Conservation (phyloP, 2,888 invertebrate species). For the Drosophila nr. perissopoda region DNA sequence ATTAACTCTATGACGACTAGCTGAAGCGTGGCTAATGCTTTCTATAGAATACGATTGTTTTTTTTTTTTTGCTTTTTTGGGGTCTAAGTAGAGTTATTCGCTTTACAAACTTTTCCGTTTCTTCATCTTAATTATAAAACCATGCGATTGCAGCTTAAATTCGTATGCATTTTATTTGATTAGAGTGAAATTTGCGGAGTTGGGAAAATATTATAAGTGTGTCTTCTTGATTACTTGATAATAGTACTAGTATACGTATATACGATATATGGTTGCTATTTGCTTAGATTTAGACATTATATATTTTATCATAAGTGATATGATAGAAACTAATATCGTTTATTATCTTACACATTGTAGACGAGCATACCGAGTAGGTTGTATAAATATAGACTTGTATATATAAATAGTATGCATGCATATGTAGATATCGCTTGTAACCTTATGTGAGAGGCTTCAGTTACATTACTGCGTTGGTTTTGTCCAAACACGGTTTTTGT, state of each 20-base stretch:
- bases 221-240: slow-evolving; percentile 31
- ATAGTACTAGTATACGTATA: slow-evolving; percentile 19
- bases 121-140: slow-evolving; percentile 56
- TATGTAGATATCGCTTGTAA: slow-evolving; percentile 50
- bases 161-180: slow-evolving; percentile 63
- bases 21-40: slow-evolving; percentile 71
- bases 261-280: slow-evolving; percentile 43
- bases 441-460: slow-evolving; percentile 19
- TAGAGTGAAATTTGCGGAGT: slow-evolving; percentile 23
- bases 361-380: slow-evolving; percentile 64
- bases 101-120: slow-evolving; percentile 33
- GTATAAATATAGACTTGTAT: slow-evolving; percentile 62
- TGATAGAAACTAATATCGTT: slow-evolving; percentile 65
- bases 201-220: slow-evolving; percentile 17
- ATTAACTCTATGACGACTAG: slow-evolving; percentile 70
- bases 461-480: slow-evolving; percentile 17
- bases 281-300: slow-evolving; percentile 45
- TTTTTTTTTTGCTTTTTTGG: slow-evolving; percentile 1
- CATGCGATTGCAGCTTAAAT: slow-evolving; percentile 76
- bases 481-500: slow-evolving; percentile 34
- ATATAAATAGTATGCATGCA: slow-evolving; percentile 40
- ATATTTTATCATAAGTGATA: slow-evolving; percentile 63
- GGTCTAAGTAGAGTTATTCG: slow-evolving; percentile 25
- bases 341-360: slow-evolving; percentile 78
- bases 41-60: slow-evolving; percentile 29